These are phyloP conservation scores for Sebastes variabilis DNA, from an alignment of 2,797 vertebrate genomes.

Conservation along the genomic window DNA sequence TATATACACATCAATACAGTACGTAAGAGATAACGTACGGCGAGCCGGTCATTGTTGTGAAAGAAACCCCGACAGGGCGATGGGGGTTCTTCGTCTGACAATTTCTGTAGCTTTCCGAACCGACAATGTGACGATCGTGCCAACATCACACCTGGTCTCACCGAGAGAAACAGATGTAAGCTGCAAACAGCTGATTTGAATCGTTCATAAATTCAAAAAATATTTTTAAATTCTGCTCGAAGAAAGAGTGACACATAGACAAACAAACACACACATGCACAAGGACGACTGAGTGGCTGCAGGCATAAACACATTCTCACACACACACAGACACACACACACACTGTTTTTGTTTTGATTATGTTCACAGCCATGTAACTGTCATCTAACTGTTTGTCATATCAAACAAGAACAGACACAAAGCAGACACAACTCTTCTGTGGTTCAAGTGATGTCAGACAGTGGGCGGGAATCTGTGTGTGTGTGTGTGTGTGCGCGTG, in stretches of 20 bases:
- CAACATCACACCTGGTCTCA: too few species aligned
- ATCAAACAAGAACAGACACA: slow-evolving; percentile 9
- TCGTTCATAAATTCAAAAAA: too few species aligned
- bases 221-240: neutral
- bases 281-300: neutral
- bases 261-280: neutral
- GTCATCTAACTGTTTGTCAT: slow-evolving; percentile 7
- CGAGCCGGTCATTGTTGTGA: too few species aligned
- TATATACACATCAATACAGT: too few species aligned
- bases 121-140: too few species aligned
- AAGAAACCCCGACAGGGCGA: too few species aligned
- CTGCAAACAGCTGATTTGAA: too few species aligned
- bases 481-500: neutral
- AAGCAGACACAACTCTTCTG: slow-evolving; percentile 17
- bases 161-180: neutral
- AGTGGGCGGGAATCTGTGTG: neutral
- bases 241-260: neutral
- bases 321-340: neutral
- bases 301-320: neutral
- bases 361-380: slow-evolving; percentile 1
- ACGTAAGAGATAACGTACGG: too few species aligned
- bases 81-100: too few species aligned
- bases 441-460: slow-evolving; percentile 2
- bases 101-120: too few species aligned
- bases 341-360: slow-evolving; percentile 36